Evolutionary conservation across 2,888 invertebrate genomes (phyloP).

Genomic region (Acrocera orbiculus): DNA sequence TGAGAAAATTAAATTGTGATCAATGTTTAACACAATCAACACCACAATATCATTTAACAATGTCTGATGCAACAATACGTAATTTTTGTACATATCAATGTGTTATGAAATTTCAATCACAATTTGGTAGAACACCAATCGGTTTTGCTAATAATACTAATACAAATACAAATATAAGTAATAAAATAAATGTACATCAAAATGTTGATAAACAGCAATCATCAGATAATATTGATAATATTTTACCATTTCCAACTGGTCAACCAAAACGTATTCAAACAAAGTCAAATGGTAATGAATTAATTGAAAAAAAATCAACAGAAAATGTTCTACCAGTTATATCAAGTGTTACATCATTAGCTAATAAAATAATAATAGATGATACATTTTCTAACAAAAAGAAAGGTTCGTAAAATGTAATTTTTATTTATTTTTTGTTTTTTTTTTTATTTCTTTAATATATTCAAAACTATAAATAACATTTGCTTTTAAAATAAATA

Average conservation of each 20-base stretch:
- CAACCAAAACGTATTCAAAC: constrained; percentile 32
- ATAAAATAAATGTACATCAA: neutral
- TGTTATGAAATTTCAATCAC: constrained; percentile 60
- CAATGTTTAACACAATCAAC: constrained; percentile 49
- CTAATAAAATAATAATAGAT: no score
- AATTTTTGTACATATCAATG: constrained; percentile 73
- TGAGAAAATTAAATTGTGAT: constrained; percentile 53
- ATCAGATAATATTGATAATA: no score
- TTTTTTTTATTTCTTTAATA: no score
- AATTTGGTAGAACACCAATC: constrained; percentile 36
- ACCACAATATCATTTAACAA: constrained; percentile 65
- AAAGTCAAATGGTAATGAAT: constrained; percentile 12
- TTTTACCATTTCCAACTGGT: constrained; percentile 37
- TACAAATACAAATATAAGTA: constrained; percentile 11
- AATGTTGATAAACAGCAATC: neutral
- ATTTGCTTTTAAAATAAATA: no score
- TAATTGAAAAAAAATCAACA: neutral
- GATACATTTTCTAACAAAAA: no score
- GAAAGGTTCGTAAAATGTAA: no score
- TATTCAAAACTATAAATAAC: no score
- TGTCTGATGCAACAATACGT: constrained; percentile 68
- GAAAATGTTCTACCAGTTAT: constrained; percentile 44
- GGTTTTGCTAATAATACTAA: constrained; percentile 18
- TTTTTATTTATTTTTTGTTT: no score
- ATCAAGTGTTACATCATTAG: constrained; percentile 54